Percentiles rank a stretch among this genome's conserved stretches.
These are phyloP conservation scores for Leistus spinibarbis DNA, from an alignment of 2,888 invertebrate species.

Conservation along the genomic window DNA sequence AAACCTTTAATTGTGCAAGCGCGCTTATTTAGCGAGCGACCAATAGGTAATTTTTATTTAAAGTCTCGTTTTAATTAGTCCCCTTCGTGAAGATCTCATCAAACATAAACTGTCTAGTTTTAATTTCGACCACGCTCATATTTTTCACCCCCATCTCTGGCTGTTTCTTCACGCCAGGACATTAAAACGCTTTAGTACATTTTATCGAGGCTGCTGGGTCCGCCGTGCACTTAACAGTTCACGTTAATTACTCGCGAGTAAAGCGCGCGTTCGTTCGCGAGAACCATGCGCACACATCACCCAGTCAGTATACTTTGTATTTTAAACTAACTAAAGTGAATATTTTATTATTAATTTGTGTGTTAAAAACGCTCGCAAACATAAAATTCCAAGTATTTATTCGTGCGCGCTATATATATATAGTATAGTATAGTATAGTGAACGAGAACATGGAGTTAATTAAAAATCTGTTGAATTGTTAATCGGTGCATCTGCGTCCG, in stretches of 20 bases:
- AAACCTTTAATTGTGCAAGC: constrained; percentile 48
- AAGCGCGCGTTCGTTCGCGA: not conserved
- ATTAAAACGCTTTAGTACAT: constrained; percentile 37
- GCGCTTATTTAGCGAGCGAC: constrained; percentile 49
- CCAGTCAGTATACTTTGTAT: constrained; percentile 3
- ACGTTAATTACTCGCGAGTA: not conserved
- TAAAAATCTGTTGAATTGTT: constrained; percentile 22
- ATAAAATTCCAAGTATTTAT: constrained; percentile 21
- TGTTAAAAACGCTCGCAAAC: constrained; percentile 11
- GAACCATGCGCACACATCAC: not conserved
- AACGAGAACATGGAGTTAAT: constrained; percentile 4
- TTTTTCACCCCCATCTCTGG: constrained; percentile 50
- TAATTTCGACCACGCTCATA: constrained; percentile 52
- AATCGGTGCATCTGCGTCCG: constrained; percentile 3
- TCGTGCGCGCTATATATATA: not conserved
- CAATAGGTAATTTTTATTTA: constrained; percentile 50
- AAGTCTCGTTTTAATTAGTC: constrained; percentile 53
- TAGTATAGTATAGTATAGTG: not conserved
- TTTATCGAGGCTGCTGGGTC: constrained; percentile 21
- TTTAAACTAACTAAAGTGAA: constrained; percentile 16
- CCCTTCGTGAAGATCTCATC: constrained; percentile 49
- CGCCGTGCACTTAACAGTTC: constrained; percentile 1
- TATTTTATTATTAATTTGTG: constrained; percentile 28
- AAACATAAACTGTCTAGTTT: constrained; percentile 51
- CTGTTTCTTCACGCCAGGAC: constrained; percentile 25